Conservation (phyloP, 2,888 invertebrate genomes). For the Nemurella pictetii region DNA sequence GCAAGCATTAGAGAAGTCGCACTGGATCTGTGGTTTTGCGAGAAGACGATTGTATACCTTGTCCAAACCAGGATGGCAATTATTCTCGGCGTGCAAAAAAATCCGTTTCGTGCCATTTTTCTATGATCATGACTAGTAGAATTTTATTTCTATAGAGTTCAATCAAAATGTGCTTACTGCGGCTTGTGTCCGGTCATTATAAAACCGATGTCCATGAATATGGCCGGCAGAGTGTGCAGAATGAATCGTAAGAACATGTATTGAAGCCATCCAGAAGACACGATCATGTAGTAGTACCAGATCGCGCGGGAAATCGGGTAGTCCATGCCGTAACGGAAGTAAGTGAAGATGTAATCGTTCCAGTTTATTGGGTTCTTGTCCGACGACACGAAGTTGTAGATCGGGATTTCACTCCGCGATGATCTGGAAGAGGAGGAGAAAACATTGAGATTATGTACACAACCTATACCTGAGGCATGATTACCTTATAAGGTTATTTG, state of each 20-base stretch:
- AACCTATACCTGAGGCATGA: too few species aligned
- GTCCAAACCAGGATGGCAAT: too few species aligned
- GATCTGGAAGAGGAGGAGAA: background rate
- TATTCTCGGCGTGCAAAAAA: too few species aligned
- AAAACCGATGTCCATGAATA: conserved; percentile 55
- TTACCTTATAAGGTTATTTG: too few species aligned
- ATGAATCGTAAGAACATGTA: conserved; percentile 55
- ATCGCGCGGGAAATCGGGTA: conserved; percentile 40
- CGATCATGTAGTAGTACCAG: conserved; percentile 50
- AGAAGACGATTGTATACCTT: too few species aligned
- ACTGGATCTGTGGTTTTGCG: too few species aligned
- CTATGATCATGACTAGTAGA: too few species aligned
- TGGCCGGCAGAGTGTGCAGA: conserved; percentile 58
- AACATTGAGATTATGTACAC: too few species aligned
- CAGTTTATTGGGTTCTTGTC: conserved; percentile 81
- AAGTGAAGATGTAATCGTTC: conserved; percentile 66
- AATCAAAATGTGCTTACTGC: conserved; percentile 55
- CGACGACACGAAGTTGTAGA: conserved; percentile 88
- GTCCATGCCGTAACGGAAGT: conserved; percentile 53
- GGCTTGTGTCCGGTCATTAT: conserved; percentile 59
- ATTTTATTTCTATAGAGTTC: background rate
- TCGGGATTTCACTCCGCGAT: conserved; percentile 57
- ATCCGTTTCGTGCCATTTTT: too few species aligned
- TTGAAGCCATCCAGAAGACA: conserved; percentile 56
- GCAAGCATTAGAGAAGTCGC: too few species aligned